Base-by-base conservation (phyloP, 1,140 invertebrate species). In the Ceratosolen fusciceps region DNA sequence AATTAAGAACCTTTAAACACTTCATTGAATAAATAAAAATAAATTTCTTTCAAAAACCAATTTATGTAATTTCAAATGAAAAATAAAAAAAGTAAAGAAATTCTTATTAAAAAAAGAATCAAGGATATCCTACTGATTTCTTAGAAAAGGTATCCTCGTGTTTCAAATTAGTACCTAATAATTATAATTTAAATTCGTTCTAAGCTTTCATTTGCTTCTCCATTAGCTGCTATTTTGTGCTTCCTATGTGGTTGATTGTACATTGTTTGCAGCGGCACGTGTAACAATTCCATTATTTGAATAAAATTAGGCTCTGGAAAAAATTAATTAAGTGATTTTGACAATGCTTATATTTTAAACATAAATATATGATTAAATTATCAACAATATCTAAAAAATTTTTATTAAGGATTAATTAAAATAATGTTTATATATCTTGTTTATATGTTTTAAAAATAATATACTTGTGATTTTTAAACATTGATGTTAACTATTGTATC, bases 251-350 rank as follows among this genome's bases (percentile, higher is more conserved):
- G 85, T 71, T 90, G 87, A 83, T 89, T 92, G 87, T 95, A 95
- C 76, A 95, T 91, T 24, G 92, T 92, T 87, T 96, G 96, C 80
- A 97, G 88, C 47, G 96, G 96, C 81, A 96, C 95, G 86, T 96
- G 96, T n/a, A 97, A 91, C 47, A 96, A 89, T 90, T 97, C 96
- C 85, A 96, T 92, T 81, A 97, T 92, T 89, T 96, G 93, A 81
- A 95, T 94, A 88, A 95, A 96, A 87, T 96, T 93, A 68, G 95
- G 93, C 88, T 96, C 96, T 96, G 91, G 21, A 93, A 65, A 37
- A 29, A 29, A 34, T 52, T 3, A 52, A 52, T 16, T 52, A 16
- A 52, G 19, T 16, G 4, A 52, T 52, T 21, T 19, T 16, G 21
- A 52, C 19, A 52, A 52, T 21, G 19, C n/a, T n/a, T n/a, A n/a